Conservation (phyloP, 2,888 invertebrate species). For the Dugesia japonica region DNA sequence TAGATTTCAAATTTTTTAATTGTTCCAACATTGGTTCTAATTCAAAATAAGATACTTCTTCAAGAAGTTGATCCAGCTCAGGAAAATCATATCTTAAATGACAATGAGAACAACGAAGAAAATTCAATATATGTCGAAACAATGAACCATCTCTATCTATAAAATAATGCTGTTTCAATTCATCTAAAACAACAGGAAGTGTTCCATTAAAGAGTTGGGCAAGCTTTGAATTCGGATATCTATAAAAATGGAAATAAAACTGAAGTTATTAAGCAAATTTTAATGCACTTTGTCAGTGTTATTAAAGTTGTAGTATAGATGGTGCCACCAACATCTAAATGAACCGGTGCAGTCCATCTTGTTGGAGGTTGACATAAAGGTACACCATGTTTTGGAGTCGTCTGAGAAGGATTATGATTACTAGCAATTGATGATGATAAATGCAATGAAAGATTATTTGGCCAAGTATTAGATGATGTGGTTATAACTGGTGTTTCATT, state of each 20-base stretch:
- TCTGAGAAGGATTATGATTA: not conserved
- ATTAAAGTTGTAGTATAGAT: conserved; percentile 88
- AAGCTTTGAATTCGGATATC: conserved; percentile 75
- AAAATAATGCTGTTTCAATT: conserved; percentile 90
- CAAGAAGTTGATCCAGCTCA: conserved; percentile 67
- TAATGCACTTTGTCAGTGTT: conserved; percentile 71
- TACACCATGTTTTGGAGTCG: conserved; percentile 54
- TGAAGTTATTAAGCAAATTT: not conserved
- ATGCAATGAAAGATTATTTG: conserved; percentile 2
- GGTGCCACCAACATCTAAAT: conserved; percentile 88
- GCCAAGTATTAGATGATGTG: not conserved
- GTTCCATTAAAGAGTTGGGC: conserved; percentile 82
- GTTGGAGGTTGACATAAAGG: conserved; percentile 81
- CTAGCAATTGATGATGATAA: not conserved
- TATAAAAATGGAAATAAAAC: conserved; percentile 49
- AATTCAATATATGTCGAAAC: conserved; percentile 91
- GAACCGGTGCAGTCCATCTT: conserved; percentile 80
- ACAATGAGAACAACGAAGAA: conserved; percentile 73
- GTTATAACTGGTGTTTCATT: not conserved
- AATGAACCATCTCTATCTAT: conserved; percentile 91
- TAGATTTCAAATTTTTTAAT: conserved; percentile 23
- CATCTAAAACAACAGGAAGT: conserved; percentile 83
- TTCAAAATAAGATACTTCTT: conserved; percentile 78
- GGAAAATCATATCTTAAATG: conserved; percentile 71
- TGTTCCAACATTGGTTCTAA: conserved; percentile 52